Evolutionary conservation across 1,140 invertebrate species (phyloP).

Genomic region (Bombus soroeensis): DNA sequence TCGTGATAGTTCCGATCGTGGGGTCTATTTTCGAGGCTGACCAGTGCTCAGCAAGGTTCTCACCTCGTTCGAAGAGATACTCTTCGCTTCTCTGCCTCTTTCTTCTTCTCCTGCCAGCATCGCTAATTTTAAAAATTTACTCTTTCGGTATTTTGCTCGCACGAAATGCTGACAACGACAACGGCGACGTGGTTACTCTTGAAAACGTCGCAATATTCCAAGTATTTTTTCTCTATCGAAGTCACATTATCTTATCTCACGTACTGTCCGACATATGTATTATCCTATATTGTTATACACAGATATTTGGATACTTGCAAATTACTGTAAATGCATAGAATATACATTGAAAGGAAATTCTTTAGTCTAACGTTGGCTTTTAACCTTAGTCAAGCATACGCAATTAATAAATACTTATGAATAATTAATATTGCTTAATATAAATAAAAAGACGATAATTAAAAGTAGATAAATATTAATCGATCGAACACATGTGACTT

Average conservation of each 20-base stretch:
- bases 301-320: not conserved
- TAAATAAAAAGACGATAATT: too few species aligned
- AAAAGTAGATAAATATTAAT: too few species aligned
- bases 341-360: not conserved
- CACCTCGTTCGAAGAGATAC: conserved; percentile 4
- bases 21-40: conserved; percentile 48
- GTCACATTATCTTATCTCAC: not conserved
- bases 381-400: too few species aligned
- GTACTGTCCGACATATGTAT: not conserved
- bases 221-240: too few species aligned
- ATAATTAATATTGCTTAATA: too few species aligned
- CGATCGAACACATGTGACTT: too few species aligned
- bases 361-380: not conserved
- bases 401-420: too few species aligned
- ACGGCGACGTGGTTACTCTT: not conserved
- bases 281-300: not conserved
- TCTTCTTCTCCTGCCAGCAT: not conserved
- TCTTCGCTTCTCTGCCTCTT: not conserved
- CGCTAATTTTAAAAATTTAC: conserved; percentile 34
- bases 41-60: conserved; percentile 13
- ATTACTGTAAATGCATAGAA: not conserved
- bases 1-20: conserved; percentile 18
- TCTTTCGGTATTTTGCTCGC: not conserved
- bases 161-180: not conserved
- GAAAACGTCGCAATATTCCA: not conserved